Base-by-base conservation (phyloP, 2,888 invertebrate genomes). In the Nesidiocoris tenuis region DNA sequence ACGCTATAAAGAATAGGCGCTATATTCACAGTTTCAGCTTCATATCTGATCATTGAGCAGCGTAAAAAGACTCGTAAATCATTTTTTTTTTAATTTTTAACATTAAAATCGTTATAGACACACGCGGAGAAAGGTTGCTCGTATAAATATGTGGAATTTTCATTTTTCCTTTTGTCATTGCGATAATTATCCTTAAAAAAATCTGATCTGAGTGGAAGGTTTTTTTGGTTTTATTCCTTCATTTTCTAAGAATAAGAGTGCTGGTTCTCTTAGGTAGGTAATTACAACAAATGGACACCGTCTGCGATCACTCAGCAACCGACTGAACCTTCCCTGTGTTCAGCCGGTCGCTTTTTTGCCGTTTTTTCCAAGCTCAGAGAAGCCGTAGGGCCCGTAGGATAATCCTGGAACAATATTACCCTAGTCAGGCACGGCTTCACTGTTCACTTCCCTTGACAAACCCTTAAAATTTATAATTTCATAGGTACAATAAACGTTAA, bases 311-410 rank as follows among this genome's bases (percentile, higher is more conserved):
- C 71, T 65, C 76, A 75, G 77, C 79, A 78, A 79, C 80, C 79
- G 74, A 76, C 75, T 77, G 78, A 79, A 77, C 78, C 79, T 80
- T 80, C 79, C 79, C 79, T 80, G 57, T 75, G 78, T 77, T 80
- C 79, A 75, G 61, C 76, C 76, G 79, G 79, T 80, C 78, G 78
- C 76, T 76, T 75, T 75, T 64, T 63, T 24, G 54, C 55, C 64
- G 18, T 63, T 70, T 71, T 55, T 64, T 61, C 2, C n/a, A 16
- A 2, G 25, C 64, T 71, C 54, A n/a, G 3, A 7, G 66, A 75
- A 77, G 75, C 76, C 57, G 54, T 75, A 72, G 76, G 55, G 61
- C 75, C 78, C 25, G 23, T 61, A 61, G 61, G 70, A 61, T 74
- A 78, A 77, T 77, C 79, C 79, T 78, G 78, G 78, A 78, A 79